Base-by-base conservation (phyloP, 2,888 invertebrate genomes). In the Epiblema foenella region DNA sequence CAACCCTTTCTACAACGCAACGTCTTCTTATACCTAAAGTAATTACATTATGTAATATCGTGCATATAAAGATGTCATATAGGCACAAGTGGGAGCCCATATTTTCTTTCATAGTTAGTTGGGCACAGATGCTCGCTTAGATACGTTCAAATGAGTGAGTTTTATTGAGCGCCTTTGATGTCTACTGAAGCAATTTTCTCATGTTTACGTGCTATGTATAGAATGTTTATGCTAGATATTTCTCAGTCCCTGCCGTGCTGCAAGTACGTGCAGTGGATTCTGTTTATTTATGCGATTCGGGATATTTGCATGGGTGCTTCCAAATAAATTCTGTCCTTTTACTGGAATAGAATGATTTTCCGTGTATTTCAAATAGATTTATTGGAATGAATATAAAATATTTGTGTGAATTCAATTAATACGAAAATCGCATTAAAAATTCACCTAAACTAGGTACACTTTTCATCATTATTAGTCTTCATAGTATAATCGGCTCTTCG, bases 81-180 rank as follows among this genome's bases (percentile, higher is more conserved):
- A 4, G 33, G 20, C 37, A 49, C 64, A 52, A 17, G 29, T 17
- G 56, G 56, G 46, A 57, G 15, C 24, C 39, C 39, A 46, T 37
- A 65, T 82, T 85, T 87, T 86, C 85, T 87, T 83, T 84, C 79
- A 77, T 81, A 85, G 77, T 83, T 82, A 82, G 87, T 89, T 85
- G 85, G 81, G 80, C 87, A 77, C 89, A 89, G 86, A 90, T 89
- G 88, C 85, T 81, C 83, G 79, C 84, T 81, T 75, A 78, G 79
- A 83, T 78, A 83, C 85, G 85, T 82, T 85, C 83, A 83, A 86
- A 87, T 86, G 87, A 86, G 85, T 84, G 82, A 83, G 81, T 86
- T 87, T 87, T 87, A 89, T 87, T 83, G 81, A 82, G 83, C 81
- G 82, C 83, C 89, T 90, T 90, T 90, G 89, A 90, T 87, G 88